A percentile compares a stretch with the other conserved stretches of the same genome.
Evolutionary conservation across 2,888 invertebrate species (phyloP).

Genomic region (Megalurothrips usitatus): DNA sequence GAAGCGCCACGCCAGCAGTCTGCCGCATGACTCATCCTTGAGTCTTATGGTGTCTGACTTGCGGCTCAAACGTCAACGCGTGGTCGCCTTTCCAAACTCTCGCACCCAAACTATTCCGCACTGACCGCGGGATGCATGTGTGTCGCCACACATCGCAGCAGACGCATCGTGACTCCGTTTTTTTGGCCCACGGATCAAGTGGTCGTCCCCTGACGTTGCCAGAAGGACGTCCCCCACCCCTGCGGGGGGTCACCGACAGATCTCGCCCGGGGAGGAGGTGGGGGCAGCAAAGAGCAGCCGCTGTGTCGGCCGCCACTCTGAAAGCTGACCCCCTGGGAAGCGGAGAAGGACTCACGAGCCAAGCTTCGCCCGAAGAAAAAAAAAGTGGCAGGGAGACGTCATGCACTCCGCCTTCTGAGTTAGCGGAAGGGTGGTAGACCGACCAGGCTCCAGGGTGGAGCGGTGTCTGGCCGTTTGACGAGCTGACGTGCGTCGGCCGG

Average conservation of each 20-base stretch:
- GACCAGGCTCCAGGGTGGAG: too few relatives aligned
- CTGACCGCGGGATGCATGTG: too few relatives aligned
- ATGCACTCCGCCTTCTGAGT: background rate
- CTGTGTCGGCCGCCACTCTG: slow-evolving; percentile 5
- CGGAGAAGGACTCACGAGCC: background rate
- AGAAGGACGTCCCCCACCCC: background rate
- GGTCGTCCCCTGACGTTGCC: background rate
- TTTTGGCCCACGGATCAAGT: background rate
- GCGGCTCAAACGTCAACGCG: too few relatives aligned
- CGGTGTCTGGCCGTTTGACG: too few relatives aligned
- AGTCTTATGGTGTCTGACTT: too few relatives aligned
- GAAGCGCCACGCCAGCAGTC: too few relatives aligned
- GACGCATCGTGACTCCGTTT: background rate
- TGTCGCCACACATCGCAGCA: too few relatives aligned
- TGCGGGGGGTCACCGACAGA: background rate
- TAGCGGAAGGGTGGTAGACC: too few relatives aligned
- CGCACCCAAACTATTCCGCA: too few relatives aligned
- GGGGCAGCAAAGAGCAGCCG: background rate
- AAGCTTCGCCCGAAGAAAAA: background rate
- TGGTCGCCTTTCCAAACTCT: too few relatives aligned
- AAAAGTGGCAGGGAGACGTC: background rate
- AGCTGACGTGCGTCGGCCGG: too few relatives aligned
- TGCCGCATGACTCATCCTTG: too few relatives aligned
- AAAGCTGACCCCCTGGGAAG: slow-evolving; percentile 15
- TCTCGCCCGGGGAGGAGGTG: background rate